phyloP scores from a whole-genome alignment of 2,888 invertebrate genomes.

The Callyntrura sp. region DNA sequence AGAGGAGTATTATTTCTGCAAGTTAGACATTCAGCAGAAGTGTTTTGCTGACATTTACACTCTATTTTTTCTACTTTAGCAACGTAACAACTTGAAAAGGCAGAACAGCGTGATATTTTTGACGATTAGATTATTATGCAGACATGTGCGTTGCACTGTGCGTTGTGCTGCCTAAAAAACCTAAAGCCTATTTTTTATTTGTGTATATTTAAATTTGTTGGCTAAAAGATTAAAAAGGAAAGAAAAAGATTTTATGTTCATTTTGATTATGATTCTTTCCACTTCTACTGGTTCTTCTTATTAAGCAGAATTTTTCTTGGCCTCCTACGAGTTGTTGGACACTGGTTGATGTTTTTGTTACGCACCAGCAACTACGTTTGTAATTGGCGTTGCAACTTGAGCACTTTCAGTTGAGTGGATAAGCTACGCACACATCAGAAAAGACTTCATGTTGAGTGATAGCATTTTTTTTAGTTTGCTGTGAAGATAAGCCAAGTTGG shows the following conservation, averaged over 20 bases:
- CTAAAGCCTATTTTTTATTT: constrained; percentile 56
- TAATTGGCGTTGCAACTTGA: constrained; percentile 7
- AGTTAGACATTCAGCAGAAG: background rate
- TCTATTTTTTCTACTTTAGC: constrained; percentile 46
- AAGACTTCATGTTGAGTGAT: background rate
- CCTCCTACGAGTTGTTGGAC: constrained; percentile 37
- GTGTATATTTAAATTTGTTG: constrained; percentile 62
- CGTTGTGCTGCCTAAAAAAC: too few relatives aligned
- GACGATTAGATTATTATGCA: constrained; percentile 51
- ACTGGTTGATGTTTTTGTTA: constrained; percentile 40
- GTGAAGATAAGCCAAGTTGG: constrained; percentile 2
- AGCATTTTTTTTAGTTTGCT: background rate
- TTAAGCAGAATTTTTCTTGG: constrained; percentile 31
- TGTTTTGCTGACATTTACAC: constrained; percentile 65
- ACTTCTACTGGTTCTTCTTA: constrained; percentile 2
- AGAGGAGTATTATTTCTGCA: constrained; percentile 9
- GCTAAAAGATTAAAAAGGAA: background rate
- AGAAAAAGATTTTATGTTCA: background rate
- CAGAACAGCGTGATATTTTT: constrained; percentile 28
- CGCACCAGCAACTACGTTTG: constrained; percentile 27
- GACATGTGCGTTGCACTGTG: constrained; percentile 52
- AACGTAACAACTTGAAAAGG: constrained; percentile 9
- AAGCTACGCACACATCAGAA: background rate
- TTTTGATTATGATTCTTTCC: background rate
- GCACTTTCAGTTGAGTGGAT: background rate